These are phyloP conservation scores for Scleropages formosus DNA, from an alignment of 2,797 vertebrate species.

Conservation along the genomic window DNA sequence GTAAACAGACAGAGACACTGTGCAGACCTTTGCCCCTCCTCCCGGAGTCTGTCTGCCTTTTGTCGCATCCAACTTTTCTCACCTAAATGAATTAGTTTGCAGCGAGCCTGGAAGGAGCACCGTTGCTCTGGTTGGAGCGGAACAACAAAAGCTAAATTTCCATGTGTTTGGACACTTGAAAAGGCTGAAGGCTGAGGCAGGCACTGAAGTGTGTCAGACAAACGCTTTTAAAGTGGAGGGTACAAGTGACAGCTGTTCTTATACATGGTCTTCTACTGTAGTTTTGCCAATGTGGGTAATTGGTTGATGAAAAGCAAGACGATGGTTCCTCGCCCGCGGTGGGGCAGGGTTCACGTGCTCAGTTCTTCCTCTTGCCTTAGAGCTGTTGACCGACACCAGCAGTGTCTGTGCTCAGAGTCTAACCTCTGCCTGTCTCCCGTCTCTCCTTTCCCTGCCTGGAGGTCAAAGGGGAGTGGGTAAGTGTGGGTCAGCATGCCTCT, in stretches of 20 bases:
- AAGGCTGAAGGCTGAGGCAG: not conserved
- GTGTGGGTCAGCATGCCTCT: slow-evolving; percentile 56
- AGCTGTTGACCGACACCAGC: no score
- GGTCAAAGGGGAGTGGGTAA: slow-evolving; percentile 95
- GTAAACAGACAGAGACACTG: not conserved
- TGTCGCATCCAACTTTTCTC: no score
- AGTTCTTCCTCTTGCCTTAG: not conserved
- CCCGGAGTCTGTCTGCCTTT: not conserved
- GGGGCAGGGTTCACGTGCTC: not conserved
- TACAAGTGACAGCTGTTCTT: no score
- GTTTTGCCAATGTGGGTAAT: not conserved
- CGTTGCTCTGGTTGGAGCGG: not conserved
- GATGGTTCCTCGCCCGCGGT: no score
- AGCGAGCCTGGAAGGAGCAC: not conserved
- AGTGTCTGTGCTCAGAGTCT: slow-evolving; percentile 37
- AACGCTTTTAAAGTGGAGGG: no score
- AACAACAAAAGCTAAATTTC: not conserved
- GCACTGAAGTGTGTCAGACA: not conserved
- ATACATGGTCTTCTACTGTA: not conserved
- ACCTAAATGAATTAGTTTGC: not conserved
- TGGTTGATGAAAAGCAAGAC: not conserved
- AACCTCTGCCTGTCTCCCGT: slow-evolving; percentile 67
- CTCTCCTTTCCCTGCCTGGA: slow-evolving; percentile 80
- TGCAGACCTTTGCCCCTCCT: not conserved
- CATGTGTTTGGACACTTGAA: not conserved